Evolutionary conservation across 2,797 vertebrate species (phyloP), one percentile per base, ranked within the genome.

Genomic region (Clarias laeviceps): DNA sequence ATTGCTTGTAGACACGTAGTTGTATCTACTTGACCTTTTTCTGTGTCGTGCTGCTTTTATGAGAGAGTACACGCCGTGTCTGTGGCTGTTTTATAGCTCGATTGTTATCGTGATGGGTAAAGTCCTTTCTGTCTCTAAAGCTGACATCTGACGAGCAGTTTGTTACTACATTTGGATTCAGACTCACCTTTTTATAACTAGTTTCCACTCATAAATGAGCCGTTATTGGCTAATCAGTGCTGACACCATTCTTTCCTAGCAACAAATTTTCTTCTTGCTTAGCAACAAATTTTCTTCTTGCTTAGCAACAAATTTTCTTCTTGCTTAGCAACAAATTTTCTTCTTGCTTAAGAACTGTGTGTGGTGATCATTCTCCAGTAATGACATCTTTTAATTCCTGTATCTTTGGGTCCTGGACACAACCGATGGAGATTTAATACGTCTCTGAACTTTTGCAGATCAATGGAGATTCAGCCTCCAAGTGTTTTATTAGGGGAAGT

Each of bases 41-140:
- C 18, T 57, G 15, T 32, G 54, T 22, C 17, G 12, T 77, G 1
- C 73, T 76, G 50, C 54, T 18, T 70, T 27, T 82, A 72, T 37
- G 73, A 84, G 34, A 22, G 3, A 17, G 56, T 6, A 50, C 54
- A 29, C 56, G 5, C 4, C 62, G 68, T 86, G 34, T 89, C 85
- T 86, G 82, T 2, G n/a, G 20, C 45, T 57, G 74, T 87, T 87
- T 88, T 69, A 82, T 78, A 50, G 70, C n/a, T 69, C 54, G 84
- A 81, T 85, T 32, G 34, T 57, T 80, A 73, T 85, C 64, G 2
- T 61, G 18, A 32, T 45, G 15, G 62, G 59, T 22, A 37, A 20
- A 50, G 45, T 79, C 65, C 83, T 85, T 77, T 68, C 29, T 80
- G 22, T 18, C 37, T 24, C 37, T 62, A 20, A 78, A 45, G 6